Evolutionary conservation across 2,113 vertebrate genomes (phyloP).

Genomic region (Caracal caracal): DNA sequence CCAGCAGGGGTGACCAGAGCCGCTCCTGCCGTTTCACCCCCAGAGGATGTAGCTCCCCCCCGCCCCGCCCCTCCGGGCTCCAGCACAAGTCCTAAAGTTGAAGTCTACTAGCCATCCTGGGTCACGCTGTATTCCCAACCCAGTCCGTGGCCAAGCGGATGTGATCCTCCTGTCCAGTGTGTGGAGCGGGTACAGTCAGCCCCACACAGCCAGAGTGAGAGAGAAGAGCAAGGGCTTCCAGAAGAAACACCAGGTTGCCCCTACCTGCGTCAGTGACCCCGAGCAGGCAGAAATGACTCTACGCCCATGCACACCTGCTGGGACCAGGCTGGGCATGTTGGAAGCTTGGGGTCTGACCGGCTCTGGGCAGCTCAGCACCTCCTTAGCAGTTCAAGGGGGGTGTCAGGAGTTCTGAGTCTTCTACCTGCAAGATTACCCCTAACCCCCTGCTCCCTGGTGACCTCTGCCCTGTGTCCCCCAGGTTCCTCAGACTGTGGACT

Average conservation of each 20-base stretch:
- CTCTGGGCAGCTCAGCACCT: background rate
- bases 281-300: background rate
- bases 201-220: background rate
- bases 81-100: background rate
- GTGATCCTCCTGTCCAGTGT: too few species aligned
- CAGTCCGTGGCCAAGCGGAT: background rate
- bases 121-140: background rate
- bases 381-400: background rate
- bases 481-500: slow-evolving; percentile 86
- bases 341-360: background rate
- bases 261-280: fast-evolving
- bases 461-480: background rate
- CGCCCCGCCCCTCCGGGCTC: background rate
- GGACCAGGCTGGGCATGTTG: background rate
- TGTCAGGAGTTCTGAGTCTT: background rate
- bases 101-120: background rate
- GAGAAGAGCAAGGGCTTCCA: background rate
- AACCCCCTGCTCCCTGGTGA: background rate
- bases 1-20: background rate
- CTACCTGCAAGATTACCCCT: background rate
- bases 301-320: fast-evolving
- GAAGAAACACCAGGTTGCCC: background rate
- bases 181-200: background rate
- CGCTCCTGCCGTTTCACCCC: background rate
- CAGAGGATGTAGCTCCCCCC: background rate